A percentile compares a stretch with the other conserved stretches of the same genome.
Conservation (phyloP, 2,113 vertebrate genomes). For the Cololabis saira region DNA sequence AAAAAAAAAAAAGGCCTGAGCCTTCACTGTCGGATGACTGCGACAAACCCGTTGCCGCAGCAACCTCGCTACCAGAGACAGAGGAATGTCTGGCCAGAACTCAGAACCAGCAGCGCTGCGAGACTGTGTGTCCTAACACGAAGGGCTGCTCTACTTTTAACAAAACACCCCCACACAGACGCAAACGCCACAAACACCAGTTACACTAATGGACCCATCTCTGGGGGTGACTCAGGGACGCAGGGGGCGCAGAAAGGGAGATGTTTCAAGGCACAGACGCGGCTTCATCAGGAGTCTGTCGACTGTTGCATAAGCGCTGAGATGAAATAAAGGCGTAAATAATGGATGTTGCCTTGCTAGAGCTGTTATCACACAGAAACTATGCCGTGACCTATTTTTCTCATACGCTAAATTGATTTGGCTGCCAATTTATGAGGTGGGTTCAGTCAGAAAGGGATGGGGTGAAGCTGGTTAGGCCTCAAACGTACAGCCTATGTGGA, state of each 20-base stretch:
- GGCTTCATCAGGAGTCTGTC: slow-evolving; percentile 20
- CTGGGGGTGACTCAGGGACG: slow-evolving; percentile 26
- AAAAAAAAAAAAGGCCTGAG: neutral
- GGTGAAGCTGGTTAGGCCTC: too few species aligned
- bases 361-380: slow-evolving; percentile 17
- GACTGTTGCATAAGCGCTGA: slow-evolving; percentile 14
- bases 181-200: slow-evolving; percentile 16
- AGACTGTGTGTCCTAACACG: slow-evolving; percentile 31
- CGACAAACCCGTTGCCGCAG: slow-evolving; percentile 40
- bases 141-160: slow-evolving; percentile 37
- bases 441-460: too few species aligned
- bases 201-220: slow-evolving; percentile 32
- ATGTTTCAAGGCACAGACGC: slow-evolving; percentile 31
- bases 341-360: slow-evolving; percentile 28
- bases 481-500: too few species aligned
- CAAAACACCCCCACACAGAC: slow-evolving; percentile 35
- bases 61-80: slow-evolving; percentile 37
- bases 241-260: neutral
- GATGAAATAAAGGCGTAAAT: slow-evolving; percentile 46
- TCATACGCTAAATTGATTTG: neutral
- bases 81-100: slow-evolving; percentile 69
- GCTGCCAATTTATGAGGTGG: neutral
- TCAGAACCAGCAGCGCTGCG: slow-evolving; percentile 53
- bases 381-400: slow-evolving; percentile 31
- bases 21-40: slow-evolving; percentile 42